Percentiles rank a stretch among this genome's conserved stretches.
These are phyloP conservation scores for Agriopis aurantiaria DNA, from an alignment of 2,888 invertebrate species.

Conservation along the genomic window DNA sequence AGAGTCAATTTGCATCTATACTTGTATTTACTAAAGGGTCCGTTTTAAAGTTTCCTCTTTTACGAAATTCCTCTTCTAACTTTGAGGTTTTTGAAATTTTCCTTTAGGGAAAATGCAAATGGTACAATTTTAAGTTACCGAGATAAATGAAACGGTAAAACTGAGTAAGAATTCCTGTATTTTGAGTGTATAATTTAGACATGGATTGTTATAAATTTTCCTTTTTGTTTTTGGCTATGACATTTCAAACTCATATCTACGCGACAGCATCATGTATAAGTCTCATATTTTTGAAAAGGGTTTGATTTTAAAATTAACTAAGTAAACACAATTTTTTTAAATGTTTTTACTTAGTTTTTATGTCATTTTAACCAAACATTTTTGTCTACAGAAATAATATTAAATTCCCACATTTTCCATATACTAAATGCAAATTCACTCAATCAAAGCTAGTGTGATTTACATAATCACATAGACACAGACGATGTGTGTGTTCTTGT, in stretches of 20 bases:
- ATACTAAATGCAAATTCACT: slow-evolving; percentile 32
- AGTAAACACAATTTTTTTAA: background rate
- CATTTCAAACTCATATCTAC: background rate
- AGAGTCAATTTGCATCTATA: slow-evolving; percentile 76
- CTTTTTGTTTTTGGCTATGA: background rate
- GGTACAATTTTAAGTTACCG: slow-evolving; percentile 26
- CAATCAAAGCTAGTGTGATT: slow-evolving; percentile 35
- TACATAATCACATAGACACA: slow-evolving; percentile 39
- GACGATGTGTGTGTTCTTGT: slow-evolving; percentile 43
- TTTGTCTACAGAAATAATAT: background rate
- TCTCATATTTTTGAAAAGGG: background rate
- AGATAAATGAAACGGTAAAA: slow-evolving; percentile 18
- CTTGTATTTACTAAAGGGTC: slow-evolving; percentile 44
- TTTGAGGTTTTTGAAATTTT: slow-evolving; percentile 43
- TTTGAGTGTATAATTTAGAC: slow-evolving; percentile 7
- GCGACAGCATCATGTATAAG: too few relatives aligned
- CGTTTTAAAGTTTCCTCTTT: slow-evolving; percentile 53
- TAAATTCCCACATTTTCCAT: slow-evolving; percentile 15
- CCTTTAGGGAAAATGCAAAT: slow-evolving; percentile 36
- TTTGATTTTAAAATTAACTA: background rate
- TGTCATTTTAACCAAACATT: background rate
- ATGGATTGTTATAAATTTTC: background rate
- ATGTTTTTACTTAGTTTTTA: background rate
- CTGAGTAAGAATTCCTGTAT: slow-evolving; percentile 24
- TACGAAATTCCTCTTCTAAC: slow-evolving; percentile 50